Evolutionary conservation across 2,113 vertebrate species (phyloP), one percentile per base, ranked within the genome.

Genomic region (Crotalus viridis): DNA sequence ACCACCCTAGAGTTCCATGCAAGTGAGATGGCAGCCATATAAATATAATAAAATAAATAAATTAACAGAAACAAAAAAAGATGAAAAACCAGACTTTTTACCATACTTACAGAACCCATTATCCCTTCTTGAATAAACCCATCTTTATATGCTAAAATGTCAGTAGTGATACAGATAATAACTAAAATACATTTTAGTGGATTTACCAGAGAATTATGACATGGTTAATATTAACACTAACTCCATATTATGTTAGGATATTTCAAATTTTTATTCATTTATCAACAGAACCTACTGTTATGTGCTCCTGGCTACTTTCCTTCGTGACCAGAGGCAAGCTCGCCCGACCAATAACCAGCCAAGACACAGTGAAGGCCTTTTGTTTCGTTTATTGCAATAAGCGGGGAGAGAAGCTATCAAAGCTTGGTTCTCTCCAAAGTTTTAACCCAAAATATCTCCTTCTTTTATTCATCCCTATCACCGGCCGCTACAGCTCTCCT

Each of bases 191-290:
- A 39, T 39, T 19, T 39, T 81, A 39, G 33, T 81, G 69, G 39
- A 81, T 81, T 39, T 81, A 81, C 92, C 43, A 92, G 69, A 61
- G 59, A 93, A 86, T 94, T 87, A 33, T 94, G 22, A 69, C 52
- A 92, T 51, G 43, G 15, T 59, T 61, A 51, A 28, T 61, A 59
- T 92, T 52, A 69, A 43, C 10, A 74, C 17, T 26, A 56, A 22
- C 19, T 56, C 43, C 52, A 43, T 43, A 28, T 56, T 56, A 39
- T 81, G 5, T 55, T 39, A 54, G 22, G 88, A 59, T 91, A 81
- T 57, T 59, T 86, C 46, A 22, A 91, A 28, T 85, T 28, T 28
- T 19, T 57, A 39, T 85, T 56, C 24, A 33, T 91, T 85, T 85
- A 33, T 6, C 7, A 55, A 39, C 17, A 61, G 56, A 74, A 5